These are phyloP conservation scores for Melanotaenia pygmaea DNA, from an alignment of 2,797 vertebrate genomes.

Conservation along the genomic window DNA sequence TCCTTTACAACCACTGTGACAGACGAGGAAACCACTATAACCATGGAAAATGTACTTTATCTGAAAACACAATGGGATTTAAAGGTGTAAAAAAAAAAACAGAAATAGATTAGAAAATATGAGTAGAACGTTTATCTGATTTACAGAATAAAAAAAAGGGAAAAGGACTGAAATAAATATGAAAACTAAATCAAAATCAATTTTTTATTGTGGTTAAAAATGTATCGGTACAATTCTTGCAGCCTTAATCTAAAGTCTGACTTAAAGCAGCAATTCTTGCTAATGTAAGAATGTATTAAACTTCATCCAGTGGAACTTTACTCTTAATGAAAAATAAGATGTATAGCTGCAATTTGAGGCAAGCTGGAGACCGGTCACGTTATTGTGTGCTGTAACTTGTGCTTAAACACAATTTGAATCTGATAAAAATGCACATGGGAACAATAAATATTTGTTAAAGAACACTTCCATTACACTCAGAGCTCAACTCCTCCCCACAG, in stretches of 20 bases:
- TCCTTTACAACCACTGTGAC: neutral
- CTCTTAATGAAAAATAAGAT: conserved; percentile 12
- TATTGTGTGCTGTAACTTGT: conserved; percentile 26
- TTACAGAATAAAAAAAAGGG: neutral
- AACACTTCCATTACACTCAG: conserved; percentile 16
- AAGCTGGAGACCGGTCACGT: conserved; percentile 32
- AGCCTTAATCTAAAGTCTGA: neutral
- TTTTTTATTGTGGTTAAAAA: neutral
- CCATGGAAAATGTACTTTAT: neutral
- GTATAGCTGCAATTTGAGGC: conserved; percentile 15
- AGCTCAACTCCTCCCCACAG: conserved; percentile 36
- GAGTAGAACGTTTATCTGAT: neutral
- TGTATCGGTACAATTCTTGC: neutral
- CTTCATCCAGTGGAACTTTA: neutral
- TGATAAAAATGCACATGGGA: conserved; percentile 36
- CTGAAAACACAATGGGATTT: neutral
- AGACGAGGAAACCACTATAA: neutral
- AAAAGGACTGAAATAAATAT: neutral
- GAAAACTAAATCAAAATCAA: conserved; percentile 4
- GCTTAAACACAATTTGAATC: conserved; percentile 40
- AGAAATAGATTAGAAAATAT: neutral
- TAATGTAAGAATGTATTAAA: neutral
- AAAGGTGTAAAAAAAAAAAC: neutral
- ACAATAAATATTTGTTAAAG: conserved; percentile 65
- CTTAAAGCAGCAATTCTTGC: neutral